Base-by-base conservation (phyloP, 30 jellyfish, hydroid and myxozoan genomes). In the Cassiopea andromeda region DNA sequence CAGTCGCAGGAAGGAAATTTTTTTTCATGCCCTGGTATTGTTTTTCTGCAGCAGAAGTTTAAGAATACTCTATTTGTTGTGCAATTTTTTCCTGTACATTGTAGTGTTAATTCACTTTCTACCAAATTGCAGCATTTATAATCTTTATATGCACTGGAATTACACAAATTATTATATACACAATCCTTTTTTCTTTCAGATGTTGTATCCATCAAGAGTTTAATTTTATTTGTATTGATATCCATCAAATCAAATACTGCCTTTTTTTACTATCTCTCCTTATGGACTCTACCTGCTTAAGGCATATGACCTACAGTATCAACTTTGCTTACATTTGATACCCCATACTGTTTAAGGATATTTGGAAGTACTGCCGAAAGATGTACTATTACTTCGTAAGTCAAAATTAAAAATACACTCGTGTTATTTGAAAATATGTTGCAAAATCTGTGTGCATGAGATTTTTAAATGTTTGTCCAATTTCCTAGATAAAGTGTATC, bases 121-220 rank as follows among this genome's bases (percentile, higher is more conserved):
- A 1, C 43, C 17, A n/a, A 27, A 27, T 45, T 1, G 10, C 46
- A 73, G 19, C 64, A 17, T 49, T 16, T 10, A 57, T 2, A 49
- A 85, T 17, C 48, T 12, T 5, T 57, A 14, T 83, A 19, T 54
- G 2, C 0, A 46, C 27, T 64, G 73, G 16, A 45, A 9, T 17
- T 4, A 27, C 47, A 19, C 58, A 27, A 27, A 27, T 70, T 48
- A 2, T 17, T 60, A 49, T 0, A 13, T 2, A 0, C 16, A 13
- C 2, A 0, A 17, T 12, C 46, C 60, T 77, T 92, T 54, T 92
- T 50, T 85, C 70, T 85, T 85, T 13, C 81, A 92, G 97, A 92
- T 92, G 98, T 80, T 92, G 96, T 92, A 92, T 79, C 98, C 98
- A 73, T 92, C 98, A 74, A 78, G 98, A 66, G 98, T 92, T 80